A percentile compares a stretch with the other conserved stretches of the same genome.
phyloP scores from a whole-genome alignment of 2,113 vertebrate species.

The Plotosus lineatus region DNA sequence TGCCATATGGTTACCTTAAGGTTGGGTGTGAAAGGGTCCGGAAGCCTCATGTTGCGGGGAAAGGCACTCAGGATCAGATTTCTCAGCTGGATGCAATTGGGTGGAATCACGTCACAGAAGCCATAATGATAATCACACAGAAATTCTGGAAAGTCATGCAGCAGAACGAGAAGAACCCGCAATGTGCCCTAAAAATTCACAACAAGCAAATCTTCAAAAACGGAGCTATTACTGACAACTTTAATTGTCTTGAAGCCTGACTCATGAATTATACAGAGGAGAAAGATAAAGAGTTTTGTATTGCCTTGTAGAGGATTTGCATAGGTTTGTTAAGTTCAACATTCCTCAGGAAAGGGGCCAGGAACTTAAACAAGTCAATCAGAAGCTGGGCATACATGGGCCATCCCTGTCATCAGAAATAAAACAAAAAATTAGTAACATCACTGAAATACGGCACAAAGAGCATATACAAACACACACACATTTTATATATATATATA shows the following conservation, averaged over 20 bases:
- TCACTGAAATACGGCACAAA: background rate
- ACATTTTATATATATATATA: too few relatives aligned
- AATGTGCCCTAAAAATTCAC: constrained; percentile 82
- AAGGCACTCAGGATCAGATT: constrained; percentile 99
- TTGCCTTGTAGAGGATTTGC: constrained; percentile 99
- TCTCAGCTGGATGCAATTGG: constrained; percentile 98
- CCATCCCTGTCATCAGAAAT: constrained; percentile 82
- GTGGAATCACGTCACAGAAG: constrained; percentile 98
- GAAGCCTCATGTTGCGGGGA: constrained; percentile 99
- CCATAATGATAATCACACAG: constrained; percentile 99
- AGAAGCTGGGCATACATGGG: constrained; percentile 98
- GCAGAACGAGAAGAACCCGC: constrained; percentile 92
- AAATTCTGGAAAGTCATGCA: constrained; percentile 99
- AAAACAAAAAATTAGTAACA: background rate
- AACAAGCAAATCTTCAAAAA: background rate
- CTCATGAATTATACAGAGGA: too few relatives aligned
- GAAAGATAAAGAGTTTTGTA: background rate
- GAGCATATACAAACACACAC: constrained; percentile 1
- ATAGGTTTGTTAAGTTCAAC: constrained; percentile 99
- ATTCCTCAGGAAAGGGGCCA: constrained; percentile 96
- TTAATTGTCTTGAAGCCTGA: background rate
- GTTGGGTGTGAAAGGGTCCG: constrained; percentile 98
- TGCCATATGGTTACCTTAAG: constrained; percentile 82
- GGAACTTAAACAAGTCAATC: constrained; percentile 97
- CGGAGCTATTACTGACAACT: background rate